These are phyloP conservation scores for Sitobion miscanthi DNA, from an alignment of 1,140 invertebrate species.

Conservation along the genomic window DNA sequence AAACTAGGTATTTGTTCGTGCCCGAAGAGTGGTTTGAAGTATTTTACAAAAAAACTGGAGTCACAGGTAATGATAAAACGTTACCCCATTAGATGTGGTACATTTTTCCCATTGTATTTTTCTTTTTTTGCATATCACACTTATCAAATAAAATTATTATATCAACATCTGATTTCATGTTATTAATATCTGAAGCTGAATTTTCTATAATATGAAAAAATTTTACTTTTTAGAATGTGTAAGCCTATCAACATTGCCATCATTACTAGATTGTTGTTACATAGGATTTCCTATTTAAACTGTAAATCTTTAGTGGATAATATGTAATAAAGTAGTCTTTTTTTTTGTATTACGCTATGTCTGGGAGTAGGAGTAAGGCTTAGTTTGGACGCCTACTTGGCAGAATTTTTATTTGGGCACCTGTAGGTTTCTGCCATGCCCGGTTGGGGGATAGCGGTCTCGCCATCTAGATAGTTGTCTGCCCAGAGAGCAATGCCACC, in stretches of 20 bases:
- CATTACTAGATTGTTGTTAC: background rate
- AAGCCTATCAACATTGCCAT: too few relatives aligned
- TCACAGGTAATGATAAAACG: conserved; percentile 68
- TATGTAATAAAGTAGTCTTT: too few relatives aligned
- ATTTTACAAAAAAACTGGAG: conserved; percentile 95
- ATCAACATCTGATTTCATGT: background rate
- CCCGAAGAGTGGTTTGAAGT: conserved; percentile 94
- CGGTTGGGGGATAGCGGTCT: too few relatives aligned
- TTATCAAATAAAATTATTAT: background rate
- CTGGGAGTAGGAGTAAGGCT: too few relatives aligned
- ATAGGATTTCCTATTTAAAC: background rate
- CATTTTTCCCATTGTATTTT: background rate
- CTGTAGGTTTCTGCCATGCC: too few relatives aligned
- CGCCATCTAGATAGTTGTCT: too few relatives aligned
- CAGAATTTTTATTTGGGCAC: too few relatives aligned
- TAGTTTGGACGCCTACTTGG: too few relatives aligned
- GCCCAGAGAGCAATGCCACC: too few relatives aligned
- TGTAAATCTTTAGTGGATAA: background rate
- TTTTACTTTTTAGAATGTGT: background rate
- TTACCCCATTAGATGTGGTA: background rate
- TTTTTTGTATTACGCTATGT: too few relatives aligned
- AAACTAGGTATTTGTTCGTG: conserved; percentile 84
- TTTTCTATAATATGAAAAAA: too few relatives aligned
- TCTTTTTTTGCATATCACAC: background rate
- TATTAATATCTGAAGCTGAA: background rate